Conservation (phyloP, 2,888 invertebrate genomes). For the Aspidiotus destructor region DNA sequence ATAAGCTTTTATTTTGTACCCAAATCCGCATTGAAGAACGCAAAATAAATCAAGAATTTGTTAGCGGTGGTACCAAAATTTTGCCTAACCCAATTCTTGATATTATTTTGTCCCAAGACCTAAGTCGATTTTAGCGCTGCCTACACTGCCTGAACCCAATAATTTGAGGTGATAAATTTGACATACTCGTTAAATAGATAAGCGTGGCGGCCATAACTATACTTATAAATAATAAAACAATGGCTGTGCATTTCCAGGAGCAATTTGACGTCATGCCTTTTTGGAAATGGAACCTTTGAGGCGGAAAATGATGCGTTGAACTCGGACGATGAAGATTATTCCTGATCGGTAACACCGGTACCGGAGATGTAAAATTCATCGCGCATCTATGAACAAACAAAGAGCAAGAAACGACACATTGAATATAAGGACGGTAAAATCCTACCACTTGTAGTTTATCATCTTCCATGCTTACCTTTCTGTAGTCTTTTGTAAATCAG, state of each 20-base stretch:
- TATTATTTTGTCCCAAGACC: no score
- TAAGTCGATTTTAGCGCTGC: no score
- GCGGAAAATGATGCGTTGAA: constrained; percentile 62
- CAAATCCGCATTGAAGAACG: no score
- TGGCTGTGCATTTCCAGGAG: constrained; percentile 86
- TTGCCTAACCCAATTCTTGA: no score
- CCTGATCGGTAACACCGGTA: constrained; percentile 65
- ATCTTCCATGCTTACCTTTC: constrained; percentile 43
- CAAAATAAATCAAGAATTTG: no score
- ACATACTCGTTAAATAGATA: constrained; percentile 75
- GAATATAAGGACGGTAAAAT: no score
- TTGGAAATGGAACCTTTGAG: constrained; percentile 73
- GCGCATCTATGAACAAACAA: constrained; percentile 43
- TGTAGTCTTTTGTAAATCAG: constrained; percentile 49
- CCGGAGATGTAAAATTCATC: constrained; percentile 49
- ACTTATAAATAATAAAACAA: constrained; percentile 74
- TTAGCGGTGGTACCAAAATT: no score
- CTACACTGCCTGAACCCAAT: no score
- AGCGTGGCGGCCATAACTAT: constrained; percentile 72
- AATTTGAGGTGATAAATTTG: no score
- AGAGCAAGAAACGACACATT: no score
- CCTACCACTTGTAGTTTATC: no score
- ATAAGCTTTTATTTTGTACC: no score
- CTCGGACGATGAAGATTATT: constrained; percentile 57
- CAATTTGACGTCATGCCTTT: constrained; percentile 77